phyloP scores from a whole-genome alignment of 2,113 vertebrate genomes.

The chimpanzee (Pan troglodytes) region NHGRI_mPanTro3-v2.1_pri NC_072412.2:83152001-83152500 shows the following conservation, averaged over 20 bases:
- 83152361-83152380: not conserved
- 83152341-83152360: no score
- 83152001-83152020: conserved; percentile 49
- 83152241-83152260: not conserved
- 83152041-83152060: not conserved
- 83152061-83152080: not conserved
- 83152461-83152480: not conserved
- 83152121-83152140: not conserved
- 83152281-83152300: not conserved
- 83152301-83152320: not conserved
- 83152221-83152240: not conserved
- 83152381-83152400: not conserved
- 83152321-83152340: no score
- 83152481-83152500: not conserved
- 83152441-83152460: not conserved
- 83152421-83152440: not conserved
- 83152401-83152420: not conserved
- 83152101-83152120: conserved; percentile 33
- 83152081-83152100: conserved; percentile 9
- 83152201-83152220: not conserved
- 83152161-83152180: not conserved
- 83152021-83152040: conserved; percentile 58
- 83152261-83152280: not conserved
- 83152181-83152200: not conserved
- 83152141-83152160: not conserved